Conservation (phyloP, 2,113 vertebrate species). For the Smithornis capensis region DNA sequence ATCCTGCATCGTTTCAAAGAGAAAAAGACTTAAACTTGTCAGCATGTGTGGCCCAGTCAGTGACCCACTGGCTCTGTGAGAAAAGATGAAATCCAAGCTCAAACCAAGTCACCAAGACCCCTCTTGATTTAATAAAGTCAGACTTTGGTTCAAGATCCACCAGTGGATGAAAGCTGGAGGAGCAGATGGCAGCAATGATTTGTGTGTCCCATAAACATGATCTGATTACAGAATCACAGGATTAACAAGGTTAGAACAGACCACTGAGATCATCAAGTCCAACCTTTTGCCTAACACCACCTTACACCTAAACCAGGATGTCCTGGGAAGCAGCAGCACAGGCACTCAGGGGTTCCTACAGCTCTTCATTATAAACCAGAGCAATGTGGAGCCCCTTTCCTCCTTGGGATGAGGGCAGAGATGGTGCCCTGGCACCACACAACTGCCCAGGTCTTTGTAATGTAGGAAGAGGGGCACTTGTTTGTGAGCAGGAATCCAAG, state of each 20-base stretch:
- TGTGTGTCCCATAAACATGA: neutral
- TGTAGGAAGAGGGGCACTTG: rapidly evolving
- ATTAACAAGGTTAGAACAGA: too few relatives aligned
- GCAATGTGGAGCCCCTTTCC: neutral
- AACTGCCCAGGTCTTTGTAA: neutral
- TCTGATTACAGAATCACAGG: too few relatives aligned
- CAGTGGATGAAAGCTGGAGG: neutral
- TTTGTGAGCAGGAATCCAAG: neutral
- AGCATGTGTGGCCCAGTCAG: neutral
- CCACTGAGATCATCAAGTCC: too few relatives aligned
- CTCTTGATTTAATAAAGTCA: neutral
- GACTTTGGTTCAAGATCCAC: neutral
- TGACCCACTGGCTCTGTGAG: neutral
- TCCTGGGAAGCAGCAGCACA: neutral
- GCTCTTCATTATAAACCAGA: neutral
- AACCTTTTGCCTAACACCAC: too few relatives aligned
- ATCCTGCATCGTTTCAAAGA: neutral
- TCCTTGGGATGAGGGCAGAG: neutral
- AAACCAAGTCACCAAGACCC: neutral
- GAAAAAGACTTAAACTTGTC: neutral
- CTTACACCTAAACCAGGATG: too few relatives aligned
- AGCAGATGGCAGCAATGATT: neutral
- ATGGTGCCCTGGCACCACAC: neutral
- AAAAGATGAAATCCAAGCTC: neutral
- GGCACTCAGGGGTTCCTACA: neutral